Conservation (phyloP, 2,113 vertebrate genomes). For the Misgurnus anguillicaudatus region DNA sequence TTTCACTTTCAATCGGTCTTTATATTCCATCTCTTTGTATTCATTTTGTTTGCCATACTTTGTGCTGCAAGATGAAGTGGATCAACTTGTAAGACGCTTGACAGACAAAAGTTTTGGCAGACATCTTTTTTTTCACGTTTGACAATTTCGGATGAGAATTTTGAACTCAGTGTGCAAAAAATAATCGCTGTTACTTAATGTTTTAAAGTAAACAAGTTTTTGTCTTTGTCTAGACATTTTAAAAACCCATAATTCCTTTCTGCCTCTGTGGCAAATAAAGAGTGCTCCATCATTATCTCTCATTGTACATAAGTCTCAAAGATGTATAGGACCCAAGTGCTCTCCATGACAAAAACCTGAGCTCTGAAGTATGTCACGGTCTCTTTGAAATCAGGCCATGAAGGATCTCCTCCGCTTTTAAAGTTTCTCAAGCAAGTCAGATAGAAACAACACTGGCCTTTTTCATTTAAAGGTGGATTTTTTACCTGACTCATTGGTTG, state of each 20-base stretch:
- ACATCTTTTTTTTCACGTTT: no score
- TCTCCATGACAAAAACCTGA: slow-evolving; percentile 18
- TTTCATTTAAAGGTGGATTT: slow-evolving; percentile 16
- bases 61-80: no score
- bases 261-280: slow-evolving; percentile 6
- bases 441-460: slow-evolving; percentile 26
- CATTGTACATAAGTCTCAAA: neutral
- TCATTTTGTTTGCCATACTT: no score
- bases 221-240: slow-evolving; percentile 4
- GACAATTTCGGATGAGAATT: no score
- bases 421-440: neutral
- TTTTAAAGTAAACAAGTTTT: neutral
- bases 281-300: slow-evolving; percentile 27
- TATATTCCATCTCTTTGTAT: no score
- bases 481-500: slow-evolving; percentile 35
- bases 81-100: no score
- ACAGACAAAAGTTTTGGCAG: no score
- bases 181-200: no score
- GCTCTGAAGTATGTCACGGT: slow-evolving; percentile 14
- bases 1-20: no score
- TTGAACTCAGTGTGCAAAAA: no score
- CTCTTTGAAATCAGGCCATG: slow-evolving; percentile 36
- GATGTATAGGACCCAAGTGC: neutral
- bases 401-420: slow-evolving; percentile 35
- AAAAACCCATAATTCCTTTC: slow-evolving; percentile 12